phyloP scores from a whole-genome alignment of 1,140 invertebrate genomes.

The Calephelis virginiensis region DNA sequence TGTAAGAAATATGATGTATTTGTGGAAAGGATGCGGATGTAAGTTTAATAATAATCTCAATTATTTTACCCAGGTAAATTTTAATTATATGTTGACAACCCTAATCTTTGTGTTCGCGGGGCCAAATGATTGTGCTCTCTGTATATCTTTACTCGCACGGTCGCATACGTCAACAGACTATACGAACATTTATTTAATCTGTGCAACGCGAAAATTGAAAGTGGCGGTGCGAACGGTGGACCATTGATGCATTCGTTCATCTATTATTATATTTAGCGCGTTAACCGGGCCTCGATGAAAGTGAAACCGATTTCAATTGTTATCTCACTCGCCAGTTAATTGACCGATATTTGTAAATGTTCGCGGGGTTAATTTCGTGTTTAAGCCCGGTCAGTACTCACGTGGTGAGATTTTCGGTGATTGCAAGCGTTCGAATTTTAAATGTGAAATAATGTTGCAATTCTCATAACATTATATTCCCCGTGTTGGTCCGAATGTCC shows the following conservation, averaged over 20 bases:
- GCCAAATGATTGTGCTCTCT: too few species aligned
- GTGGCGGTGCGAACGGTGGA: slow-evolving; percentile 55
- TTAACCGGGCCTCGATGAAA: slow-evolving; percentile 60
- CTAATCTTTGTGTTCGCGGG: too few species aligned
- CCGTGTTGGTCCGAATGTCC: too few species aligned
- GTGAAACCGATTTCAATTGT: slow-evolving; percentile 73
- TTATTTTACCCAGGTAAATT: too few species aligned
- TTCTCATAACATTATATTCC: too few species aligned
- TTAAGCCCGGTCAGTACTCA: slow-evolving; percentile 37
- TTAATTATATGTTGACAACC: too few species aligned
- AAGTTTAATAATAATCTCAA: too few species aligned
- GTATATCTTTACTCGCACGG: slow-evolving; percentile 6
- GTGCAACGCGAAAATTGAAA: slow-evolving; percentile 62
- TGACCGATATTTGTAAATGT: slow-evolving; percentile 75
- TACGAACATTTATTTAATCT: slow-evolving; percentile 45
- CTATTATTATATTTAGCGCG: slow-evolving; percentile 74
- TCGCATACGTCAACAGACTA: slow-evolving; percentile 30
- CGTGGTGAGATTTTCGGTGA: slow-evolving; percentile 27
- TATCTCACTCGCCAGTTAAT: slow-evolving; percentile 68
- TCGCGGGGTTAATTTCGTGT: slow-evolving; percentile 62
- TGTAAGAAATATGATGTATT: too few species aligned
- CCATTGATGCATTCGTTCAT: slow-evolving; percentile 63
- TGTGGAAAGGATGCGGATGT: too few species aligned
- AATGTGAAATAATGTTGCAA: neutral
- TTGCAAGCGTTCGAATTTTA: neutral